These are phyloP conservation scores for mouse (Mus musculus) DNA, from an alignment of 2,113 vertebrate genomes.

Conservation along the genomic window GRCm39 chr6:94250001-94250500, in stretches of 20 bases:
- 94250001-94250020: background rate
- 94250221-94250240: background rate
- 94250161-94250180: background rate
- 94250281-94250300: background rate
- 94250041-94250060: background rate
- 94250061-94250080: background rate
- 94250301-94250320: background rate
- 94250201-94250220: background rate
- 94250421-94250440: background rate
- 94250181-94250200: background rate
- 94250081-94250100: background rate
- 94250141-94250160: background rate
- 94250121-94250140: background rate
- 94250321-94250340: background rate
- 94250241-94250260: background rate
- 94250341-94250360: background rate
- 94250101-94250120: background rate
- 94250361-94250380: background rate
- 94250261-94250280: background rate
- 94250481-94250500: background rate
- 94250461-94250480: background rate
- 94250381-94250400: background rate
- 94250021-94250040: background rate
- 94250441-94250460: background rate
- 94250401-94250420: background rate